Evolutionary conservation across 2,888 invertebrate genomes (phyloP).

Genomic region (Ophonus ardosiacus): DNA sequence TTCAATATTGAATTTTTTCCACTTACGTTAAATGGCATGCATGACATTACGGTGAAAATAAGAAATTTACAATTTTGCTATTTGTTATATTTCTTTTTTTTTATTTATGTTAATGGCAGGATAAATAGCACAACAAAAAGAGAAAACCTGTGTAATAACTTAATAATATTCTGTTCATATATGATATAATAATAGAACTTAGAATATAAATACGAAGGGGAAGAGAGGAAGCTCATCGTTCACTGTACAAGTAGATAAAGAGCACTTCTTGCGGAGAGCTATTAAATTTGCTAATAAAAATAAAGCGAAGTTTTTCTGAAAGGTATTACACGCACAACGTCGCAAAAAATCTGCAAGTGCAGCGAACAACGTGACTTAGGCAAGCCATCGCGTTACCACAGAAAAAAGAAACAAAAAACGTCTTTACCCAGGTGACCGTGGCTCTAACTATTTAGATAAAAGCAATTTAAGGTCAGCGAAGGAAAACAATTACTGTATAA

Average conservation of each 20-base stretch:
- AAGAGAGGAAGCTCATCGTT: background rate
- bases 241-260: background rate
- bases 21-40: too few relatives aligned
- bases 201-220: background rate
- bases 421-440: slow-evolving; percentile 55
- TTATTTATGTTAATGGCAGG: too few relatives aligned
- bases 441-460: slow-evolving; percentile 62
- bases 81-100: too few relatives aligned
- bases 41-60: too few relatives aligned
- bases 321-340: slow-evolving; percentile 43
- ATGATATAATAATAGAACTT: background rate
- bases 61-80: too few relatives aligned
- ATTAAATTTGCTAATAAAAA: slow-evolving; percentile 17
- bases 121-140: too few relatives aligned
- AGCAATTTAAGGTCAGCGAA: slow-evolving; percentile 64
- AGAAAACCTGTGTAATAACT: too few relatives aligned
- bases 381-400: slow-evolving; percentile 47
- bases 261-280: background rate
- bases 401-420: slow-evolving; percentile 32
- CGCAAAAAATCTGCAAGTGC: slow-evolving; percentile 49
- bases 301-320: slow-evolving; percentile 12
- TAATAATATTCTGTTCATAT: too few relatives aligned
- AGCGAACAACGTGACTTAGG: slow-evolving; percentile 39
- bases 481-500: slow-evolving; percentile 63
- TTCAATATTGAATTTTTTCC: too few relatives aligned